Percentiles rank a stretch among this genome's conserved stretches.
Conservation (phyloP, 2,888 invertebrate genomes). For the Pogonocherus hispidulus region DNA sequence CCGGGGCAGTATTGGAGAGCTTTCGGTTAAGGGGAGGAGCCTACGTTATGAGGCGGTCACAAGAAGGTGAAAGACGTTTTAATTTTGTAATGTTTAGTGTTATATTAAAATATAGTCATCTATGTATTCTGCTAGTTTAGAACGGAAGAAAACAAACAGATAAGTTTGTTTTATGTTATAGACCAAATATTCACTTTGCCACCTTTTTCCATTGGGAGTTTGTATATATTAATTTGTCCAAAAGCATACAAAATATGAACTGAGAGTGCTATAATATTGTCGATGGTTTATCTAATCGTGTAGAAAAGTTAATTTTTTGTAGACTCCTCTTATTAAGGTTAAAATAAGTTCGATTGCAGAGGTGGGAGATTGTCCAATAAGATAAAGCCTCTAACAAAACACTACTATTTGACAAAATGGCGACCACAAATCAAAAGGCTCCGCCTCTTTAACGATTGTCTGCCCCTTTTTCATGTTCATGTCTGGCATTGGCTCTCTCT, state of each 20-base stretch:
- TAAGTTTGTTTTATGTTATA: constrained; percentile 20
- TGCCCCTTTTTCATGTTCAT: constrained; percentile 68
- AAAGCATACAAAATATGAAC: background rate
- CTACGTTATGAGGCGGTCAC: constrained; percentile 49
- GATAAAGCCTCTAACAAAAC: constrained; percentile 70
- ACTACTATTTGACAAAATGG: constrained; percentile 71
- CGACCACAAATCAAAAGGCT: constrained; percentile 70
- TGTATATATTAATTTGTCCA: background rate
- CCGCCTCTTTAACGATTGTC: constrained; percentile 69
- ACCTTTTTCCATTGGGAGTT: background rate
- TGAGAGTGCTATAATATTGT: background rate
- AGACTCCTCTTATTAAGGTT: constrained; percentile 24
- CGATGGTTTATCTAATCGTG: background rate
- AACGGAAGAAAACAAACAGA: constrained; percentile 30
- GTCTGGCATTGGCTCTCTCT: constrained; percentile 68
- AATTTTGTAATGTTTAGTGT: constrained; percentile 54
- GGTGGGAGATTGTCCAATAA: constrained; percentile 70
- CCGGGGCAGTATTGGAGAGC: constrained; percentile 56
- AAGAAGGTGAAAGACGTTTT: constrained; percentile 58
- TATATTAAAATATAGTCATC: constrained; percentile 50
- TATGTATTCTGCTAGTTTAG: constrained; percentile 37
- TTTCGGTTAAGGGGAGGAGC: constrained; percentile 52
- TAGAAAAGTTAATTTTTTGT: background rate
- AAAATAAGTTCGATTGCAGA: constrained; percentile 43
- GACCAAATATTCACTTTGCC: background rate